Base-by-base conservation (phyloP, 2,888 invertebrate species). In the Tenthredo mesomela region DNA sequence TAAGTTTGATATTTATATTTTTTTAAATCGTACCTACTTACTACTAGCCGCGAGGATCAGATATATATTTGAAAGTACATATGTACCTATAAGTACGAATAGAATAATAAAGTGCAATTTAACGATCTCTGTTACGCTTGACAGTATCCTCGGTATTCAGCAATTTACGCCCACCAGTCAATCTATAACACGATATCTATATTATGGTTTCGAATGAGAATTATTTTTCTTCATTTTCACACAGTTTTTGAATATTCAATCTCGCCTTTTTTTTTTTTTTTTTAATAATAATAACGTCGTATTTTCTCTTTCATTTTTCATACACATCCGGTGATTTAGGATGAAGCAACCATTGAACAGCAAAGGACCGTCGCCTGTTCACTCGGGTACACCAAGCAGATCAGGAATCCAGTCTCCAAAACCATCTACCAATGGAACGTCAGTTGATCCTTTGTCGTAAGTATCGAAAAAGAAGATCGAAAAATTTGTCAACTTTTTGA, bases 361-460 rank as follows among this genome's bases (percentile, higher is more conserved):
- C 85, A 93, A 92, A 89, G 92, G 92, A 84, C 92, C 91, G 37
- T 93, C 93, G 29, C 93, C 93, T 25, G 90, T 92, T 84, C 93
- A 92, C 87, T 90, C 93, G 82, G 89, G 87, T 73, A 90, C 92
- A 75, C 91, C 93, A 73, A 90, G 88, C 65, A 90, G 92, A 88
- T 93, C 93, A 25, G 93, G 93, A 80, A 90, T 93, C 84, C 93
- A 93, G 86, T 93, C 93, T 15, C 93, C 93, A 47, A 93, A 93
- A 89, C 91, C 92, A 47, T 90, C 90, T 47, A 87, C 92, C 84
- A 93, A 93, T 87, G 93, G 93, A 85, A 90, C 92, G 4, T 33
- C 33, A 43, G 92, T 91, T 43, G 92, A 92, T 87, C 88, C 90
- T 75, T 90, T 80, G 37, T 80, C 80, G 80, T 80, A 80, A 80